Conservation (phyloP, 1,140 invertebrate genomes). For the Scaptomyza graminum region DNA sequence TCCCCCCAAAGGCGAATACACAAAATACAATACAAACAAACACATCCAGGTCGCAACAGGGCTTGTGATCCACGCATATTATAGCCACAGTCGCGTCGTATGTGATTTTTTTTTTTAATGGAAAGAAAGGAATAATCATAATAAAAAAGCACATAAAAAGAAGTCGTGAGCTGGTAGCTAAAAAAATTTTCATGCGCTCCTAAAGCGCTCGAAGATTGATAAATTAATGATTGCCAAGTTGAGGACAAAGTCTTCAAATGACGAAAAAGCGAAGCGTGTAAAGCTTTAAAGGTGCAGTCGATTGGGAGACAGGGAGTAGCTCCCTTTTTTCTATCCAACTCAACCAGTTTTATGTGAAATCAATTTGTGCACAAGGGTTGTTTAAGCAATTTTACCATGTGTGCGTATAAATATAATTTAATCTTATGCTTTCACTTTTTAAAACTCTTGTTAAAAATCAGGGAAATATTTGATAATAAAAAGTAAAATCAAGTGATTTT, state of each 20-base stretch:
- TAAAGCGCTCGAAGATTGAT: conserved; percentile 77
- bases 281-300: conserved; percentile 43
- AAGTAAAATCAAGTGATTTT: too few relatives aligned
- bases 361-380: conserved; percentile 67
- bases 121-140: conserved; percentile 79
- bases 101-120: conserved; percentile 54
- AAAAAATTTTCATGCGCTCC: conserved; percentile 76
- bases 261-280: conserved; percentile 32
- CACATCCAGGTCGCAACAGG: conserved; percentile 17
- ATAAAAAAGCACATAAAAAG: conserved; percentile 77
- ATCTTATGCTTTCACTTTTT: not conserved
- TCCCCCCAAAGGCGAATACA: not conserved
- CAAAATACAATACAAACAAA: conserved; percentile 27
- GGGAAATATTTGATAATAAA: too few relatives aligned
- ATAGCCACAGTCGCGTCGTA: conserved; percentile 52
- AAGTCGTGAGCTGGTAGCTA: conserved; percentile 66
- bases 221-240: conserved; percentile 78
- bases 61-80: conserved; percentile 50
- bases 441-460: not conserved
- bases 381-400: conserved; percentile 7
- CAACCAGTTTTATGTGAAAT: conserved; percentile 66
- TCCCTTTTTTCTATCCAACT: not conserved
- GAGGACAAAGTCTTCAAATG: conserved; percentile 56
- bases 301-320: conserved; percentile 3
- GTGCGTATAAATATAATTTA: conserved; percentile 4